A percentile compares a stretch with the other conserved stretches of the same genome.
Evolutionary conservation across 2,888 invertebrate genomes (phyloP).

Genomic region (Megamerina dolium): DNA sequence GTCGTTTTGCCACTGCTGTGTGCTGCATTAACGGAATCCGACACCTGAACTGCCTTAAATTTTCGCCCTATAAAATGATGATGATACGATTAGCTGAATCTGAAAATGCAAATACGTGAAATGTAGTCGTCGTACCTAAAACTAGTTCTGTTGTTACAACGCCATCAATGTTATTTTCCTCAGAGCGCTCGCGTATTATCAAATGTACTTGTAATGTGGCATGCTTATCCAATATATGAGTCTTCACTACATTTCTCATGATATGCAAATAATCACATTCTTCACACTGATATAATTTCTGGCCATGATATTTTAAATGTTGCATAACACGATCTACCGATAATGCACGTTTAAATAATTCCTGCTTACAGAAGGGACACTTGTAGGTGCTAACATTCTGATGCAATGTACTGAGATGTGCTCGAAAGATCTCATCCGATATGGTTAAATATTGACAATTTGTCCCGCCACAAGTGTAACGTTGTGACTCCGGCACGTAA

Average conservation of each 20-base stretch:
- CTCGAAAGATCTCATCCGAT: constrained; percentile 64
- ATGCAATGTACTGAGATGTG: constrained; percentile 69
- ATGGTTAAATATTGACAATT: constrained; percentile 66
- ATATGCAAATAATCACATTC: constrained; percentile 63
- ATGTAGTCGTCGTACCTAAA: too few relatives aligned
- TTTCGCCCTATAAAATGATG: too few relatives aligned
- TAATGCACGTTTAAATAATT: constrained; percentile 50
- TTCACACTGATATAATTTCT: constrained; percentile 65
- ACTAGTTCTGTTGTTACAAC: too few relatives aligned
- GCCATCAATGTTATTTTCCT: too few relatives aligned
- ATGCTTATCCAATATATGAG: constrained; percentile 52
- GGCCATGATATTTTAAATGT: constrained; percentile 73
- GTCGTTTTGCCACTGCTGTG: too few relatives aligned
- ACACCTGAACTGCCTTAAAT: too few relatives aligned
- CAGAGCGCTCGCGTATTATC: constrained; percentile 28
- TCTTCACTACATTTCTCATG: constrained; percentile 58
- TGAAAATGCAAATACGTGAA: too few relatives aligned
- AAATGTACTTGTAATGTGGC: constrained; percentile 22
- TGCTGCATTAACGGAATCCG: too few relatives aligned
- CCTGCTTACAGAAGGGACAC: constrained; percentile 67
- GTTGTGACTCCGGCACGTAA: constrained; percentile 53
- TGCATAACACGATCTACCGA: constrained; percentile 58
- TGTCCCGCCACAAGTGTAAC: constrained; percentile 67
- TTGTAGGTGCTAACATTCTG: constrained; percentile 55
- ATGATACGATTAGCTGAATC: too few relatives aligned